Evolutionary conservation across 2,888 invertebrate species (phyloP), one percentile per base, ranked within the genome.

Genomic region (Romanomermis culicivorax): DNA sequence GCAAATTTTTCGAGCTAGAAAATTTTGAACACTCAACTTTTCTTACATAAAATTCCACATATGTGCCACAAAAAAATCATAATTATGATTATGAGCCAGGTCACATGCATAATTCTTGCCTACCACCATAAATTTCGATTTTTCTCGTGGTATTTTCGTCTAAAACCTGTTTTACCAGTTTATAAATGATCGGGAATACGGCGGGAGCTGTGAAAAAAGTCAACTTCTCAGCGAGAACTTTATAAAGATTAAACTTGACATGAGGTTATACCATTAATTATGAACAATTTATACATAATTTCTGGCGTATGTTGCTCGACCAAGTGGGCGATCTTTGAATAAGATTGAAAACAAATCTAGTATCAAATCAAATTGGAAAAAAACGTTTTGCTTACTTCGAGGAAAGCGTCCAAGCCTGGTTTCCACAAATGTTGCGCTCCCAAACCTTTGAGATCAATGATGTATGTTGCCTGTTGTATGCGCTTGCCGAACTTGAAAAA

Each of bases 291-390:
- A 42, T 52, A 48, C 2, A 52, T 52, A 14, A 45, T 42, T 27
- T 55, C 55, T 2, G 55, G 55, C 17, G 55, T 51, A 23, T 55
- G 55, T 26, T 51, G 43, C 26, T 55, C 51, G 24, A 55, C 50
- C 26, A 23, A 3, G 2, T 42, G 42, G 2, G 51, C 17, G 11
- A 55, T 51, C 55, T 51, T n/a, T 7, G 42, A 48, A 47, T 11
- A 36, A 7, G 36, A 36, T 17, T 36, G 36, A 36, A 36, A 17
- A 36, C 36, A 11, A 36, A 36, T 36, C 7, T 7, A 17, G 17
- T 11, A 36, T 36, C 11, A 11, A 11, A 17, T 7, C 36, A 36
- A 36, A 36, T 11, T 36, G 7, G 17, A 11, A 7, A 36, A 36
- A 17, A 11, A 17, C 36, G 36, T 17, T 36, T 36, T 36, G 7